A percentile compares a stretch with the other conserved stretches of the same genome.
Evolutionary conservation across 2,113 vertebrate genomes (phyloP).

Genomic region (Chionomys nivalis): DNA sequence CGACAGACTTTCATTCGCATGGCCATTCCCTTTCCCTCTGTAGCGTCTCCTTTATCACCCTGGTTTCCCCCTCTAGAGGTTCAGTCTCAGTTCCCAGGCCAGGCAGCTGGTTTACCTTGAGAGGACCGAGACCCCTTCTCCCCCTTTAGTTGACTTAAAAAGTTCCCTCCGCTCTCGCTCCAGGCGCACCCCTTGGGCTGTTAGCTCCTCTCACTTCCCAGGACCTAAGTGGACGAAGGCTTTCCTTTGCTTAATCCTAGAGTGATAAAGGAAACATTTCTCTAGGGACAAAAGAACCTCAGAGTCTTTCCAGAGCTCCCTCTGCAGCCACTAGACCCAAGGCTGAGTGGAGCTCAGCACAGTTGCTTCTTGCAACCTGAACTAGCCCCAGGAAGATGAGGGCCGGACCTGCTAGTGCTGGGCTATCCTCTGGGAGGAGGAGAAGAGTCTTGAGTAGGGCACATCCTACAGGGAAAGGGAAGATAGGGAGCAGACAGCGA

Average conservation of each 20-base stretch:
- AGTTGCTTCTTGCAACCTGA: not conserved
- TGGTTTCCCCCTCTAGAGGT: not conserved
- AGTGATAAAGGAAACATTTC: not conserved
- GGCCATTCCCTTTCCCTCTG: too few relatives aligned
- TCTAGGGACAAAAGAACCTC: conserved; percentile 27
- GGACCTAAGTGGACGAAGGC: not conserved
- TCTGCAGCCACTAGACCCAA: not conserved
- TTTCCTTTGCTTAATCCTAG: conserved; percentile 9
- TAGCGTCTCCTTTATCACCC: too few relatives aligned
- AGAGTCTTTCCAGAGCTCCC: not conserved
- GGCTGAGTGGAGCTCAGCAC: not conserved
- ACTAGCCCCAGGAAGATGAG: not conserved
- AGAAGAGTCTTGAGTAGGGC: not conserved
- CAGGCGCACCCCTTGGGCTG: not conserved
- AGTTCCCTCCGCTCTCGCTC: conserved; percentile 45
- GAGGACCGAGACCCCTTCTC: not conserved
- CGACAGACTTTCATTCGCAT: not conserved
- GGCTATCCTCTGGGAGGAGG: not conserved
- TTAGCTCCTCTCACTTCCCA: not conserved
- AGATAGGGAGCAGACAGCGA: not conserved
- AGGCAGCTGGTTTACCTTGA: not conserved
- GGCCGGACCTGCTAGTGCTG: not conserved
- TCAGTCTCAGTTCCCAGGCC: not conserved
- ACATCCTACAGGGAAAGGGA: not conserved
- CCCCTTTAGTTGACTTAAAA: not conserved